Percentiles rank a stretch among this genome's conserved stretches.
phyloP scores from a whole-genome alignment of 2,888 invertebrate species.

The Chouioia cunea region DNA sequence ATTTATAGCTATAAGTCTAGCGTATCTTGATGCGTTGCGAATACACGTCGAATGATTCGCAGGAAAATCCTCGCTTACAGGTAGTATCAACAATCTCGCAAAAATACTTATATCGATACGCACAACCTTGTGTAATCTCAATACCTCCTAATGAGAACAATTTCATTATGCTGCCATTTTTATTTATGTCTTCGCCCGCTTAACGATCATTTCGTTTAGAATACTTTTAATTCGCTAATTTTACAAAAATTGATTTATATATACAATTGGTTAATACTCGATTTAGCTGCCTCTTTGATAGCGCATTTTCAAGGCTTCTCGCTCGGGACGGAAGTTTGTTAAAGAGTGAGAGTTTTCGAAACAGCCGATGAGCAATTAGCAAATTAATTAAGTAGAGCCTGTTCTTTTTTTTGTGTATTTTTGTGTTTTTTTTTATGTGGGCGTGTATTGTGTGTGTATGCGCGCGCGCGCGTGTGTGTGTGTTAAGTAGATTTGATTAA shows the following conservation, averaged over 20 bases:
- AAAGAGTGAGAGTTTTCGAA: constrained; percentile 1
- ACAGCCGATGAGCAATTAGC: constrained; percentile 13
- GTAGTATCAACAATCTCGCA: constrained; percentile 62
- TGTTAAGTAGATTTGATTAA: constrained; percentile 62
- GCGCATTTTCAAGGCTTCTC: constrained; percentile 36
- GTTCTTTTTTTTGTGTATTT: too few relatives aligned
- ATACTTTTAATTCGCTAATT: not conserved
- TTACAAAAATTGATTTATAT: not conserved
- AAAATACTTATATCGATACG: constrained; percentile 68
- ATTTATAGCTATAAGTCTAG: too few relatives aligned
- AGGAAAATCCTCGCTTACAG: constrained; percentile 53
- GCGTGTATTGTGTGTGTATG: too few relatives aligned
- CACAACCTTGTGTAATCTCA: constrained; percentile 69
- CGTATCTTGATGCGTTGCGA: too few relatives aligned
- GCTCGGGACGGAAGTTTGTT: constrained; percentile 39
- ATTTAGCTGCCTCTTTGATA: constrained; percentile 2
- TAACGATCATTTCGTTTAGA: not conserved
- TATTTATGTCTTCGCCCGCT: too few relatives aligned
- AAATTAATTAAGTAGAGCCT: constrained; percentile 62
- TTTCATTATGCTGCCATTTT: not conserved
- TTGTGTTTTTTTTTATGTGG: too few relatives aligned
- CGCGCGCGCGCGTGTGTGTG: too few relatives aligned
- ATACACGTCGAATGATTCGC: too few relatives aligned
- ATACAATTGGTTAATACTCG: too few relatives aligned
- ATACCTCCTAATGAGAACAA: constrained; percentile 60